Conservation (phyloP, 1,140 invertebrate species). For the Centruroides sculpturatus region DNA sequence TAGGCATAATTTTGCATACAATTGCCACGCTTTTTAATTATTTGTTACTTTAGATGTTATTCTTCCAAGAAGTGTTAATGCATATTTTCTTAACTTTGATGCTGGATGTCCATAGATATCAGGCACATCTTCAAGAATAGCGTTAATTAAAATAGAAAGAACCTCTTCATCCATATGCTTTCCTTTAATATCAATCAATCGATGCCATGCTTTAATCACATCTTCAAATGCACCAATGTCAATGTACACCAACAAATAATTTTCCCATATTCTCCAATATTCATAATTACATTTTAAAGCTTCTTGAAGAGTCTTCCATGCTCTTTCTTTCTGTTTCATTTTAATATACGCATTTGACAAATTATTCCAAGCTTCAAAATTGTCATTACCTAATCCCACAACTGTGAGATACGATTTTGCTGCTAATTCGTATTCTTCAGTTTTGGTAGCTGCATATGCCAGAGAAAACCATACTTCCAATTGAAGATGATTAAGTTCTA, state of each 20-base stretch:
- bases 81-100: constrained; percentile 38
- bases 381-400: constrained; percentile 67
- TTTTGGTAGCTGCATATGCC: constrained; percentile 64
- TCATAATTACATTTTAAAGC: constrained; percentile 85
- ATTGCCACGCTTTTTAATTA: constrained; percentile 56
- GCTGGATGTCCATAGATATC: constrained; percentile 40
- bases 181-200: constrained; percentile 62
- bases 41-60: constrained; percentile 48
- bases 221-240: constrained; percentile 42
- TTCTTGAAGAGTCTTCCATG: constrained; percentile 68
- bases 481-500: constrained; percentile 72
- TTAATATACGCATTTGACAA: constrained; percentile 83
- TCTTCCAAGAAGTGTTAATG: constrained; percentile 61
- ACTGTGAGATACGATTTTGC: constrained; percentile 72
- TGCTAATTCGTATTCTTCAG: constrained; percentile 65
- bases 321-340: constrained; percentile 65
- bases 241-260: constrained; percentile 66
- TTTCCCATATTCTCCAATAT: constrained; percentile 96
- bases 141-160: constrained; percentile 53
- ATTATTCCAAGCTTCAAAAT: constrained; percentile 96
- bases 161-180: constrained; percentile 65
- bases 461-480: constrained; percentile 62
- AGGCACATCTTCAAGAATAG: constrained; percentile 45
- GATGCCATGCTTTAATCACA: constrained; percentile 66
- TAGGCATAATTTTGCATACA: constrained; percentile 51